phyloP scores from a whole-genome alignment of 2,888 invertebrate species.

The Anodontia alba region DNA sequence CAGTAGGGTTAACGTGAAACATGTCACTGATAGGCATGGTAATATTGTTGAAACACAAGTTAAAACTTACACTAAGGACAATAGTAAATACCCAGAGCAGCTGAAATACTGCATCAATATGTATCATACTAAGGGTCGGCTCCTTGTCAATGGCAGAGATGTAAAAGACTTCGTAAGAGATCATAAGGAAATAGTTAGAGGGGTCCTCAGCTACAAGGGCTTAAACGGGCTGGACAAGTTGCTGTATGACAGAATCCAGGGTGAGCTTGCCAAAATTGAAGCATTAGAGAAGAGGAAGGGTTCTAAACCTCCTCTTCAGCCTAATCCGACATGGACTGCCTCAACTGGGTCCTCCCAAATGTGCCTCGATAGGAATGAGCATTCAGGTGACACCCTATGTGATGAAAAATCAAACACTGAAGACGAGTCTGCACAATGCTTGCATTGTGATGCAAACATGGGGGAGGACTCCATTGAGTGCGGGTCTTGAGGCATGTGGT shows the following conservation, averaged over 20 bases:
- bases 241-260: not conserved
- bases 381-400: too few relatives aligned
- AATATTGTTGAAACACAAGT: not conserved
- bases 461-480: not conserved
- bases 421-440: not conserved
- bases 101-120: not conserved
- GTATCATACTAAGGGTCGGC: not conserved
- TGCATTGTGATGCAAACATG: not conserved
- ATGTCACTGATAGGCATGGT: not conserved
- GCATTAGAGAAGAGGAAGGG: not conserved
- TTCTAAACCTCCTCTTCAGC: not conserved
- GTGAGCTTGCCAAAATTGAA: not conserved
- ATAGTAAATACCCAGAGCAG: not conserved
- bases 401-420: not conserved
- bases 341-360: not conserved
- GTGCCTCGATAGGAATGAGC: not conserved
- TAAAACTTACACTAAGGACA: not conserved
- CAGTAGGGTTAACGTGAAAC: not conserved
- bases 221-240: not conserved
- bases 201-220: not conserved
- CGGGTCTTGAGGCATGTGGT: not conserved
- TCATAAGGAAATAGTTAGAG: not conserved
- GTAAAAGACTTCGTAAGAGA: not conserved
- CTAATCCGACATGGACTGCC: not conserved
- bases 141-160: not conserved